Evolutionary conservation across 2,797 vertebrate species (phyloP), one percentile per base, ranked within the genome.

Genomic region (Gymnocypris eckloni): DNA sequence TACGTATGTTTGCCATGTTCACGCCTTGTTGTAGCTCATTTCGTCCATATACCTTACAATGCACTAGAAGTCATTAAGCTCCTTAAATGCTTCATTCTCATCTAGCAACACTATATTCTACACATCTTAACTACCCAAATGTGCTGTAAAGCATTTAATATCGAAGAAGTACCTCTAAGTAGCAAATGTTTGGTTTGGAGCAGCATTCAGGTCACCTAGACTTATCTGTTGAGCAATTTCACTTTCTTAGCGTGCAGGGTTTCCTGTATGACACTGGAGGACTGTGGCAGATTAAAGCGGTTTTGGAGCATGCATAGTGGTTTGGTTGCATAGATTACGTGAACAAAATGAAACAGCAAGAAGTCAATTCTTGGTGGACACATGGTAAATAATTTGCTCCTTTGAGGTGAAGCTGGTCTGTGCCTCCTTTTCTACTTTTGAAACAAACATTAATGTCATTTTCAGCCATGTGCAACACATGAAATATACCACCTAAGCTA

Each of bases 211-310:
- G 8, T 77, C 50, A 39, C 7, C 18, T 77, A 6, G 18, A 56
- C 33, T 39, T 56, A 20, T 39, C 10, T 77, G 28, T 6, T 33
- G 8, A 83, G 71, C 45, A 76, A 41, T 52, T 16, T 16, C 22
- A 61, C 15, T 52, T 70, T 70, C 50, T n/a, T 79, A 79, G 39
- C 0, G 1, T 6, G 37, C 12, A 78, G 4, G 43, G 75, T 84
- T 84, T 79, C 83, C 61, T 79, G 83, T 33, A 79, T 84, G 18
- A 64, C 2, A 75, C 54, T 18, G 12, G 50, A 28, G 16, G n/a
- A 45, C 6, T 72, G 50, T 25, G n/a, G 20, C 20, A 39, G 3
- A 52, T 12, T 5, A 12, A 43, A 10, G n/a, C 4, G 11, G 48
- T 56, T 66, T 66, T 15, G n/a, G 16, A 0, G 1, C 71, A 54